Evolutionary conservation across 2,888 invertebrate species (phyloP).

Genomic region (Hemithea aestivaria): DNA sequence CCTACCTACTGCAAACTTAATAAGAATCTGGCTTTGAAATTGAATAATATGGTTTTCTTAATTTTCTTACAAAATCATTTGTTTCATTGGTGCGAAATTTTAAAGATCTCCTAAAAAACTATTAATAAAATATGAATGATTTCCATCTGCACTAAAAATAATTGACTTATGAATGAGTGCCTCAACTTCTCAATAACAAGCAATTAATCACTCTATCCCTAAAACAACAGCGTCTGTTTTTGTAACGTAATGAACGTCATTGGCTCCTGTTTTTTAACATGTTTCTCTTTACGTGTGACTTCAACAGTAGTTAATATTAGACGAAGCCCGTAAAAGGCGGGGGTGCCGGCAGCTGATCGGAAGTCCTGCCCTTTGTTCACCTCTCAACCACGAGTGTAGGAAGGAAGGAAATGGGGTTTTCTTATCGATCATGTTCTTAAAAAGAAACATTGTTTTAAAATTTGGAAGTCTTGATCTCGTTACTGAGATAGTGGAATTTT

Average conservation of each 20-base stretch:
- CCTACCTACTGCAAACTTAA: constrained; percentile 36
- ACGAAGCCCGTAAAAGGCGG: constrained; percentile 69
- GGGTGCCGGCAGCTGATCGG: constrained; percentile 78
- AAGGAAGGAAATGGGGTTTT: constrained; percentile 58
- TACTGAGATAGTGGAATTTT: constrained; percentile 1
- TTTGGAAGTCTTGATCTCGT: constrained; percentile 2
- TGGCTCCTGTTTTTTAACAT: constrained; percentile 31
- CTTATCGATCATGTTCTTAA: constrained; percentile 30
- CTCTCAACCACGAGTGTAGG: constrained; percentile 59
- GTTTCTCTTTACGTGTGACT: constrained; percentile 39
- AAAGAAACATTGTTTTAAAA: constrained; percentile 15
- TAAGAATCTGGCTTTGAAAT: constrained; percentile 31
- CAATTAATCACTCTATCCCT: constrained; percentile 17
- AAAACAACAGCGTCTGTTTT: constrained; percentile 20
- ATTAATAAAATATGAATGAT: constrained; percentile 10
- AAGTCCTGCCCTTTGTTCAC: constrained; percentile 75
- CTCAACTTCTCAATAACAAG: constrained; percentile 15
- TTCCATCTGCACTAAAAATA: constrained; percentile 12
- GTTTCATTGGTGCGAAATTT: too few species aligned
- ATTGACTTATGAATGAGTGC: constrained; percentile 8
- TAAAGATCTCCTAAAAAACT: too few species aligned
- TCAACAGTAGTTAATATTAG: constrained; percentile 59
- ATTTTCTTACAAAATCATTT: too few species aligned
- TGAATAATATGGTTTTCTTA: constrained; percentile 14
- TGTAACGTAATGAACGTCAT: constrained; percentile 18